Evolutionary conservation across 2,113 vertebrate species (phyloP), one percentile per base, ranked within the genome.

Genomic region (Trogon surrucura): DNA sequence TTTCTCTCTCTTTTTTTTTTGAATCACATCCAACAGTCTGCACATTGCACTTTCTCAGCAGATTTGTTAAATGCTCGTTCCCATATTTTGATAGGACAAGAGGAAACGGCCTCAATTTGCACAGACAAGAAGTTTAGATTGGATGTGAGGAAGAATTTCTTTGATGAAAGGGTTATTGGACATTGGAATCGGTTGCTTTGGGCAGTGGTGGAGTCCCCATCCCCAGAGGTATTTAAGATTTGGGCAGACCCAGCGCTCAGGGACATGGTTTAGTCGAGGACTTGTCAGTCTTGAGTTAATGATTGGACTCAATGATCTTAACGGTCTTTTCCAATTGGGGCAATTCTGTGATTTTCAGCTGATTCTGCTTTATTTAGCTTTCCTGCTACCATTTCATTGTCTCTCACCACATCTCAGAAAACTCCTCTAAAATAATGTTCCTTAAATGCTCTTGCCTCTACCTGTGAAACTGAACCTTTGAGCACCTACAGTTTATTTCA

Each of bases 41-140:
- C 41, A 14, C 0, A 0, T 32, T n/a, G 56, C 29, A 9, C 5
- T 70, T 74, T 45, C 44, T 11, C 38, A 22, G n/a, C 34, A 38
- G 41, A 54, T 64, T 65, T 47, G 13, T 64, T 41, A 38, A 56
- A 13, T 13, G 5, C 30, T 30, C 50, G 11, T 69, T 65, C 34
- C 22, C 6, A 0, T 34, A 7, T 51, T 89, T 80, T 50, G 41
- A 41, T 41, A 41, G 41, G 41, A 41, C 41, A 41, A 41, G 41
- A 41, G 41, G 41, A 41, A 41, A 41, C 41, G 13, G 41, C 41
- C 41, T 41, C 41, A 41, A 11, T 9, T 41, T 41, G 41, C 13
- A 13, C 41, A 41, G 41, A 41, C 41, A 36, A 41, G 11, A 41
- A 41, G 41, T 41, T 41, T 41, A 41, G 41, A 41, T 41, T 41